phyloP scores from a whole-genome alignment of 2,888 invertebrate genomes.

The Argyra leucocephala region DNA sequence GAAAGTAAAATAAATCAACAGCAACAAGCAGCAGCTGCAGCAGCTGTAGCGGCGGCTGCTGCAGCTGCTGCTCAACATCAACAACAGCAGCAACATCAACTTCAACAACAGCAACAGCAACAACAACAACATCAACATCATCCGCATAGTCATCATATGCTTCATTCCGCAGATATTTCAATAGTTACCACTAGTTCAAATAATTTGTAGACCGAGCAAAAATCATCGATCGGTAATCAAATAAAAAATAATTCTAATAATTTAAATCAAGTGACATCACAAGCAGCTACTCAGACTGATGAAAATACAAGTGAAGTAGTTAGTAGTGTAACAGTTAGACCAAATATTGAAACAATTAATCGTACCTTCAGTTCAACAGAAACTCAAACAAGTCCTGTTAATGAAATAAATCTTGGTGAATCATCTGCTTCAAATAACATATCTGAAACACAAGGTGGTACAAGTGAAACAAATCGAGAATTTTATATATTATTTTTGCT shows the following conservation, averaged over 20 bases:
- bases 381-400: slow-evolving; percentile 34
- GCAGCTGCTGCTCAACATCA: slow-evolving; percentile 48
- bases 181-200: slow-evolving; percentile 40
- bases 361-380: slow-evolving; percentile 24
- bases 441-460: not conserved
- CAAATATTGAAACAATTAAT: slow-evolving; percentile 12
- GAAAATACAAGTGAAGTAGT: not conserved
- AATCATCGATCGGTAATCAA: slow-evolving; percentile 28
- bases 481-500: slow-evolving; percentile 3
- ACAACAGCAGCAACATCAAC: slow-evolving; percentile 40
- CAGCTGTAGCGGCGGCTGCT: slow-evolving; percentile 28
- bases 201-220: slow-evolving; percentile 42
- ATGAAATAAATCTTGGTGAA: not conserved
- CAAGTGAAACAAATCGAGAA: not conserved
- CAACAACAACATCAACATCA: slow-evolving; percentile 46
- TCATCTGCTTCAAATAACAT: not conserved
- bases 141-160: slow-evolving; percentile 34
- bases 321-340: not conserved
- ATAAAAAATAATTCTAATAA: slow-evolving; percentile 4
- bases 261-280: not conserved
- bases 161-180: slow-evolving; percentile 41
- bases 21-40: slow-evolving; percentile 43
- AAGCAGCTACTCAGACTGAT: not conserved
- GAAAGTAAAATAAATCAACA: slow-evolving; percentile 58
- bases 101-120: slow-evolving; percentile 45